These are phyloP conservation scores for Eupithecia pulchellata DNA, from an alignment of 2,888 invertebrate genomes.

Conservation along the genomic window DNA sequence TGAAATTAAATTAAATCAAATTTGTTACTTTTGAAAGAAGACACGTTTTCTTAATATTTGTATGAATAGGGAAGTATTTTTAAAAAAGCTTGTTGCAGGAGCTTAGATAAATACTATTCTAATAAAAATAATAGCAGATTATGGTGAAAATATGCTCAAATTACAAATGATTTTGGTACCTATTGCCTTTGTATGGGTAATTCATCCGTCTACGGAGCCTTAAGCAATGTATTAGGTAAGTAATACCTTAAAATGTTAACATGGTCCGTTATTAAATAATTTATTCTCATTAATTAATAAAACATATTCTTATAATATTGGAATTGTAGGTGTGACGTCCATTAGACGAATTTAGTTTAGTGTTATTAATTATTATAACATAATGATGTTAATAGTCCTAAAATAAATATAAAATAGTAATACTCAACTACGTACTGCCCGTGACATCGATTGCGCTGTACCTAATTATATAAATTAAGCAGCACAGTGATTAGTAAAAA, in stretches of 20 bases:
- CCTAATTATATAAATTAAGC: background rate
- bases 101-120: too few relatives aligned
- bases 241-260: background rate
- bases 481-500: background rate
- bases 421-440: background rate
- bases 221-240: background rate
- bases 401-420: background rate
- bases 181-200: too few relatives aligned
- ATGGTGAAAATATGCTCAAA: too few relatives aligned
- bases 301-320: conserved; percentile 42
- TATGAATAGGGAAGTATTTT: too few relatives aligned
- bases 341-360: conserved; percentile 37
- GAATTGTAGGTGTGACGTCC: conserved; percentile 66
- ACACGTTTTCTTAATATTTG: too few relatives aligned
- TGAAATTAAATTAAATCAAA: too few relatives aligned
- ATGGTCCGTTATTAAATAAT: conserved; percentile 25
- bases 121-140: too few relatives aligned
- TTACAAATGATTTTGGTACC: too few relatives aligned
- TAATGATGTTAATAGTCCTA: background rate
- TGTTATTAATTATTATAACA: background rate
- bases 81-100: too few relatives aligned
- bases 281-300: conserved; percentile 14
- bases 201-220: too few relatives aligned
- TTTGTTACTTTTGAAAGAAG: too few relatives aligned
- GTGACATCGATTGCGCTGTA: background rate